Percentiles rank a stretch among this genome's conserved stretches.
These are phyloP conservation scores for Xiphias gladius DNA, from an alignment of 2,113 vertebrate genomes.

Conservation along the genomic window DNA sequence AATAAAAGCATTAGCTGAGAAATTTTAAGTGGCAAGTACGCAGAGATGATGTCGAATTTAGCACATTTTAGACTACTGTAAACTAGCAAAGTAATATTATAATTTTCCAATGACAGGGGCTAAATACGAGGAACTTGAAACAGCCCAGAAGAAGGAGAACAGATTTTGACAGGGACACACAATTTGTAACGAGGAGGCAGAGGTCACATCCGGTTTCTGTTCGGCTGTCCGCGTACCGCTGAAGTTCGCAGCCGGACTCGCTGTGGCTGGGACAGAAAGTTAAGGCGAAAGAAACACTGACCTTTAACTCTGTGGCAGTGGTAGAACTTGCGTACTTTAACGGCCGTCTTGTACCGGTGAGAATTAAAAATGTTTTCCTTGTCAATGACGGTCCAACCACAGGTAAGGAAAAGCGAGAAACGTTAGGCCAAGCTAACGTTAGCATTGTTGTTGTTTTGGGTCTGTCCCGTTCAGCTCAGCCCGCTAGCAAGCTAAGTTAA, in stretches of 20 bases:
- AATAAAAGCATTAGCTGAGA: background rate
- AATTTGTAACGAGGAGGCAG: background rate
- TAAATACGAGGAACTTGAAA: background rate
- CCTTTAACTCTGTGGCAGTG: constrained; percentile 12
- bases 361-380: constrained; percentile 77
- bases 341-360: background rate
- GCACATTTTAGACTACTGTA: background rate
- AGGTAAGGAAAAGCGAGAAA: constrained; percentile 71
- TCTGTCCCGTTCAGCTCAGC: background rate
- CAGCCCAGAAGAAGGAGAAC: background rate
- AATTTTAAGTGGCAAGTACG: background rate
- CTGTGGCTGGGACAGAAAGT: constrained; percentile 16
- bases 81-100: background rate
- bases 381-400: constrained; percentile 77
- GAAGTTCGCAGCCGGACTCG: constrained; percentile 25
- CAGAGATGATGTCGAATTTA: background rate
- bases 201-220: constrained; percentile 56
- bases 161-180: background rate
- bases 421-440: constrained; percentile 39
- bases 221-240: background rate
- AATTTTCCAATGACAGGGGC: background rate
- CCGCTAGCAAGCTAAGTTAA: constrained; percentile 43
- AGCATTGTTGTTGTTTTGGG: constrained; percentile 35
- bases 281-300: constrained; percentile 5
- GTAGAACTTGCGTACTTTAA: background rate